These are phyloP conservation scores for Trochalopteron elliotii DNA, from an alignment of 2,113 vertebrate species.

Conservation along the genomic window DNA sequence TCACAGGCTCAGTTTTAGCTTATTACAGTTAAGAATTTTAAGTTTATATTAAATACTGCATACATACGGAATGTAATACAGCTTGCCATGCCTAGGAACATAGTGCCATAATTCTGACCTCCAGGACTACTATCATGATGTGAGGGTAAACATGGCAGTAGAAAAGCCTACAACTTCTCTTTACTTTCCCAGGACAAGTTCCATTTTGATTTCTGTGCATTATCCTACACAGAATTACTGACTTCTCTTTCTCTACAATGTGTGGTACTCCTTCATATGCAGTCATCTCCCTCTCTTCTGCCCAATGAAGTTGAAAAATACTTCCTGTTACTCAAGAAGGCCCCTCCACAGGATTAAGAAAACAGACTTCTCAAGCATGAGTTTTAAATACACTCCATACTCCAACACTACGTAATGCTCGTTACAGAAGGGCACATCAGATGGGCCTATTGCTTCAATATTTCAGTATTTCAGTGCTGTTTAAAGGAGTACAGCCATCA, in stretches of 20 bases:
- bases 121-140: conserved; percentile 33
- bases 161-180: neutral
- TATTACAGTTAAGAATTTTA: conserved; percentile 58
- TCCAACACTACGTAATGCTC: neutral
- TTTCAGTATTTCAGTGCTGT: neutral
- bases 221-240: neutral
- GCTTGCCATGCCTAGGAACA: conserved; percentile 57
- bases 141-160: neutral
- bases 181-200: neutral
- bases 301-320: neutral
- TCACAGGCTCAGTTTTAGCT: conserved; percentile 47
- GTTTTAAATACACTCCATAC: neutral
- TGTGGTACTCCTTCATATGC: neutral
- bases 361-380: neutral
- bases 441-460: neutral
- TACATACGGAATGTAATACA: conserved; percentile 4
- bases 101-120: conserved; percentile 37
- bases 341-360: neutral
- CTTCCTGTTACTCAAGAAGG: neutral
- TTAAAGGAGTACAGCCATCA: neutral
- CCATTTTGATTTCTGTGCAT: neutral
- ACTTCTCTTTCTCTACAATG: neutral
- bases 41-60: conserved; percentile 43
- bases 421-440: neutral
- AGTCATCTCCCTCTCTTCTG: neutral